Base-by-base conservation (phyloP, 92 coral and sea anemone genomes). In the Phenganax subtilis region DNA sequence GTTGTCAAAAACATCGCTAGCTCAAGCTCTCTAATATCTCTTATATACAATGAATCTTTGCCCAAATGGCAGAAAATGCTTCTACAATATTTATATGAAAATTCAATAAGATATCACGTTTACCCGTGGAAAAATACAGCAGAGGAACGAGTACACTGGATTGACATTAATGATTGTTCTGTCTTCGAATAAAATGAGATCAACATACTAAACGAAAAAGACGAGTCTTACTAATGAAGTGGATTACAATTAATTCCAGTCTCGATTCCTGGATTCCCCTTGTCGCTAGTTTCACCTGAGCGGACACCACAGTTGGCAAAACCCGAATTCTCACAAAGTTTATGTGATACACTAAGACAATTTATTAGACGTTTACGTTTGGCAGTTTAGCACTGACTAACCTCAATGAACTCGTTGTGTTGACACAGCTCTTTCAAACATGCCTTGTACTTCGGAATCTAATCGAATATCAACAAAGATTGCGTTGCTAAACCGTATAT, bases 71-170 rank as follows among this genome's bases (percentile, higher is more conserved):
- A 5, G 47, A 12, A 59, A 1, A 59, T 59, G 65, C 65, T 16
- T 14, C 37, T 52, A 47, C n/a, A 73, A 51, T 47, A 14, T 20
- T 59, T 59, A 59, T 59, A 59, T 6, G 16, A 59, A 14, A 59
- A 59, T 59, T 14, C 65, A 25, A 25, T 59, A 59, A 59, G n/a
- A 14, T 59, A 14, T 14, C n/a, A 55, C 15, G 85, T 91, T 87
- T 88, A 94, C 98, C 88, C 93, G 77, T 0, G 98, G 98, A 83
- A 94, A 94, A 70, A 94, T 87, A 69, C 93, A 90, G 57, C 97
- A 92, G 25, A 94, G 88, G 75, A 94, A 94, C 9, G 96, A 84
- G 84, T 94, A 94, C 65, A 89, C 92, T 31, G 92, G 97, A 53
- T 89, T 90, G 15, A 92, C 88, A 71, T 92, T 90, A 11, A 94